phyloP scores from a whole-genome alignment of 1,140 invertebrate genomes.

The Lithobius niger region DNA sequence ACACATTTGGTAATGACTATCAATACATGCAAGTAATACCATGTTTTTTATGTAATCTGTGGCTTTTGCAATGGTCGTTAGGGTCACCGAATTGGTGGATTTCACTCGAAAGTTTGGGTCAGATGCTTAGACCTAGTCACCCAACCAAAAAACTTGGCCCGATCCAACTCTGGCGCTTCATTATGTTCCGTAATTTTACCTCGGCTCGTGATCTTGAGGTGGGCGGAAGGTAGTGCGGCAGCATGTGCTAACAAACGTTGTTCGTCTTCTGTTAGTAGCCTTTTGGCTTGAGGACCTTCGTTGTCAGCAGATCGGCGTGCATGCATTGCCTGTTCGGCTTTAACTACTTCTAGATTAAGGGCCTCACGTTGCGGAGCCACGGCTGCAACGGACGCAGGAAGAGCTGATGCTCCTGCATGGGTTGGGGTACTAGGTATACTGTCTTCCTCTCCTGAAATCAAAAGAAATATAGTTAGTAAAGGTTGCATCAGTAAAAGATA shows the following conservation, averaged over 20 bases:
- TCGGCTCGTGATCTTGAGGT: slow-evolving; percentile 79
- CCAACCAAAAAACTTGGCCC: too few relatives aligned
- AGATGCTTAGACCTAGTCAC: too few relatives aligned
- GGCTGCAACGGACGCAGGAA: slow-evolving; percentile 28
- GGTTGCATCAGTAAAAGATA: too few relatives aligned
- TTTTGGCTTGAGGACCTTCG: slow-evolving; percentile 27
- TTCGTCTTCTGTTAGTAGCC: slow-evolving; percentile 34
- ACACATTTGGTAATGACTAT: too few relatives aligned
- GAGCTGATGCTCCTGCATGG: slow-evolving; percentile 4
- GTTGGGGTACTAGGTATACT: slow-evolving; percentile 14
- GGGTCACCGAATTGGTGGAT: slow-evolving; percentile 1
- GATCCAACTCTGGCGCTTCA: too few relatives aligned
- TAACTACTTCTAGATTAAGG: slow-evolving; percentile 40
- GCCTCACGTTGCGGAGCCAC: slow-evolving; percentile 42
- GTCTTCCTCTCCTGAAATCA: slow-evolving; percentile 9
- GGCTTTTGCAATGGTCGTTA: too few relatives aligned
- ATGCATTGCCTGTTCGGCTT: slow-evolving; percentile 30
- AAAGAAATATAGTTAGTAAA: too few relatives aligned
- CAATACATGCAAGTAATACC: too few relatives aligned
- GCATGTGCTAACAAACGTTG: slow-evolving; percentile 31
- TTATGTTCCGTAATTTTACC: too few relatives aligned
- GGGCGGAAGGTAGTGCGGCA: slow-evolving; percentile 44
- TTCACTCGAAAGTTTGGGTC: too few relatives aligned
- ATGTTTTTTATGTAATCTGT: too few relatives aligned
- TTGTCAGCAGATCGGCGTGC: slow-evolving; percentile 23